Percentiles rank a stretch among this genome's conserved stretches.
phyloP scores from a whole-genome alignment of 2,113 vertebrate species.

The Axis porcinus region DNA sequence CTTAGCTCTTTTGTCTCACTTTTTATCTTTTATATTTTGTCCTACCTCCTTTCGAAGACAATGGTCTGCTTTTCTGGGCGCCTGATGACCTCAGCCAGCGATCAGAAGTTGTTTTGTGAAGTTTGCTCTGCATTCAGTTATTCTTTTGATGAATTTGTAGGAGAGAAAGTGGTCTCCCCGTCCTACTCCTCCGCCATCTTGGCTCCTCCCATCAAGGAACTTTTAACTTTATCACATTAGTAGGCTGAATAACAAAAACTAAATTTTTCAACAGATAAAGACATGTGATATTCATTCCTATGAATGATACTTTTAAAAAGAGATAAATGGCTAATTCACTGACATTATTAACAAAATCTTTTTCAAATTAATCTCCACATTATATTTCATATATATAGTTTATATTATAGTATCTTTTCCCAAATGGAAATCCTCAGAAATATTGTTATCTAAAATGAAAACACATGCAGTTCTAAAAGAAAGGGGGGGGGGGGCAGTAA shows the following conservation, averaged over 20 bases:
- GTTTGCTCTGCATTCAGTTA: too few species aligned
- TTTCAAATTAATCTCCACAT: neutral
- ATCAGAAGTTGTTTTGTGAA: too few species aligned
- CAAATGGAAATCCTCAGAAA: neutral
- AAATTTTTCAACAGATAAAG: neutral
- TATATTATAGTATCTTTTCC: neutral
- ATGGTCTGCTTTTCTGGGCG: too few species aligned
- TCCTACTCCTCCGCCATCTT: too few species aligned
- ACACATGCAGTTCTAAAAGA: neutral
- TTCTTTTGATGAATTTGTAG: too few species aligned
- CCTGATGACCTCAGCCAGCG: too few species aligned
- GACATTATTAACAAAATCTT: constrained; percentile 27
- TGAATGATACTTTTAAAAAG: neutral
- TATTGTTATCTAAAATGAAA: constrained; percentile 16
- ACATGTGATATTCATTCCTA: neutral
- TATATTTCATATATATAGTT: constrained; percentile 12
- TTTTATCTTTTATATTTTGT: too few species aligned
- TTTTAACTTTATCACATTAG: neutral
- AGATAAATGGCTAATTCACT: neutral
- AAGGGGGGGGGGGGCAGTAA: accelerated
- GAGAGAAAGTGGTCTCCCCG: too few species aligned
- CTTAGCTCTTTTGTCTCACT: too few species aligned
- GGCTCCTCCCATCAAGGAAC: too few species aligned
- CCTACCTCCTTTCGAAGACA: too few species aligned
- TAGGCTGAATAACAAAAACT: constrained; percentile 19